Evolutionary conservation across 2,797 vertebrate species (phyloP).

Genomic region (Takifugu ocellatus): DNA sequence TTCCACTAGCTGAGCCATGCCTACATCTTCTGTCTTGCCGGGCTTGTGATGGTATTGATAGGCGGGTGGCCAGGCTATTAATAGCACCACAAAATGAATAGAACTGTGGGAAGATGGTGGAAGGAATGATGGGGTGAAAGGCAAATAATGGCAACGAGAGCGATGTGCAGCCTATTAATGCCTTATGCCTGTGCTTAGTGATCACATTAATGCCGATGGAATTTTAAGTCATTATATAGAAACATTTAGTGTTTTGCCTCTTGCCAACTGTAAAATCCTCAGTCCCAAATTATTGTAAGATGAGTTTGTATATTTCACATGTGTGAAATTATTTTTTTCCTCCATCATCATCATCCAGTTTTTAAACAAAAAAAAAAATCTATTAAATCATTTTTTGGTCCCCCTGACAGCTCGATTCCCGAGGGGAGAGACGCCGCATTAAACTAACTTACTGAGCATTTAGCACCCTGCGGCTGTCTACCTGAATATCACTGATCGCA

Average conservation of each 20-base stretch:
- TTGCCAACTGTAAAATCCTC: too few relatives aligned
- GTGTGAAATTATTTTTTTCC: too few relatives aligned
- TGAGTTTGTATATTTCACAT: too few relatives aligned
- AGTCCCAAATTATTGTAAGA: too few relatives aligned
- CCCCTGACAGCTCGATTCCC: not conserved
- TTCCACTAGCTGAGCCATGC: constrained; percentile 44
- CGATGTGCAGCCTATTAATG: constrained; percentile 62
- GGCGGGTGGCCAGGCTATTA: constrained; percentile 62
- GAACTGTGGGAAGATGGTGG: constrained; percentile 47
- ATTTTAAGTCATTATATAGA: constrained; percentile 53
- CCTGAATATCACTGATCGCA: constrained; percentile 34
- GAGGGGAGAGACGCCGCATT: constrained; percentile 14
- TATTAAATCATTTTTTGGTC: not conserved
- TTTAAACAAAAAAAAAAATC: too few relatives aligned
- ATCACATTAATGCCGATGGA: constrained; percentile 64
- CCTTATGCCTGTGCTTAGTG: constrained; percentile 50
- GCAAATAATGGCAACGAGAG: constrained; percentile 41
- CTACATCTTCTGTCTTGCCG: constrained; percentile 59
- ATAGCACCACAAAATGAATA: constrained; percentile 63
- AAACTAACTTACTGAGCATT: constrained; percentile 24
- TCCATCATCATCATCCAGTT: too few relatives aligned
- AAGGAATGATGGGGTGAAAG: constrained; percentile 31
- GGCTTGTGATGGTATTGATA: constrained; percentile 73
- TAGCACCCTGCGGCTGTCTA: constrained; percentile 16
- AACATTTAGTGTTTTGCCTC: not conserved